Percentiles rank a stretch among this genome's conserved stretches.
These are phyloP conservation scores for Lacanobia wlatinum DNA, from an alignment of 2,888 invertebrate genomes.

Conservation along the genomic window DNA sequence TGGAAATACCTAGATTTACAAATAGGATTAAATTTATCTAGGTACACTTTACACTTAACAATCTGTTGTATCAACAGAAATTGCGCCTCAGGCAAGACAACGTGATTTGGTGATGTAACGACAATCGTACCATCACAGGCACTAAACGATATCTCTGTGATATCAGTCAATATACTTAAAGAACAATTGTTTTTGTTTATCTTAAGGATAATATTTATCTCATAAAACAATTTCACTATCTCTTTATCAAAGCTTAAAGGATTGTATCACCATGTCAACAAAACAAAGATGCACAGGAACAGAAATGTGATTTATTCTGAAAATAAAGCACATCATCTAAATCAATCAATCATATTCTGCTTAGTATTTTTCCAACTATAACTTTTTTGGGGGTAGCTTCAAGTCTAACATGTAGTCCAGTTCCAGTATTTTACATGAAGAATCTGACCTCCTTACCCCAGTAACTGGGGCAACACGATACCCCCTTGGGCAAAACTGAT, in stretches of 20 bases:
- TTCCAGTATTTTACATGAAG: too few species aligned
- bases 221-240: background rate
- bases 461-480: too few species aligned
- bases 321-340: too few species aligned
- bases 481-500: too few species aligned
- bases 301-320: too few species aligned
- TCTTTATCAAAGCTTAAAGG: background rate
- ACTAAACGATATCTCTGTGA: conserved; percentile 24
- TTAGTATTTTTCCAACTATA: too few species aligned
- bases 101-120: conserved; percentile 11
- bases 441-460: too few species aligned
- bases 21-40: conserved; percentile 7
- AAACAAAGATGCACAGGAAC: background rate
- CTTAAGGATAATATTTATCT: conserved; percentile 16
- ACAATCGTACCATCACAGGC: background rate
- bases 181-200: conserved; percentile 23
- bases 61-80: background rate
- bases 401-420: too few species aligned
- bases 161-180: conserved; percentile 4
- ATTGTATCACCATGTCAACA: background rate
- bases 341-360: too few species aligned
- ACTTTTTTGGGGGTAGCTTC: too few species aligned
- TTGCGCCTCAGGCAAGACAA: background rate
- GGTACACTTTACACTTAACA: background rate
- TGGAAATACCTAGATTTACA: background rate